These are phyloP conservation scores for Diabrotica undecimpunctata DNA, from an alignment of 1,140 invertebrate genomes.

Conservation along the genomic window DNA sequence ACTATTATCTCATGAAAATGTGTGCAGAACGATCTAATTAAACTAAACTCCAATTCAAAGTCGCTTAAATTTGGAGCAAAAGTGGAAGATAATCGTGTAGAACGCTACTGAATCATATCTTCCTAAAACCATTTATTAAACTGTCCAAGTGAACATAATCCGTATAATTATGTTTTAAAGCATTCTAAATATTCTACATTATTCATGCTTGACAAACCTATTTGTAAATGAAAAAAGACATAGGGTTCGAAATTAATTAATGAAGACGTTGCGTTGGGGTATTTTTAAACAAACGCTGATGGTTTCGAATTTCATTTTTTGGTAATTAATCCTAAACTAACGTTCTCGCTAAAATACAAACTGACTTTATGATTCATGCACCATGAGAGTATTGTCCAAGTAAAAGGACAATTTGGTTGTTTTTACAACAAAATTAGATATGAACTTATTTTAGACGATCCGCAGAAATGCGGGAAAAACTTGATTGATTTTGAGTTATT, in stretches of 20 bases:
- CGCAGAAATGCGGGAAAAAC: too few relatives aligned
- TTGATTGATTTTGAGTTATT: too few relatives aligned
- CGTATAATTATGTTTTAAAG: constrained; percentile 3
- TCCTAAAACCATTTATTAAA: neutral
- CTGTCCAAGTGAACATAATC: constrained; percentile 2
- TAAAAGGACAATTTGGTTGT: too few relatives aligned
- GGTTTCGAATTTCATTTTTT: constrained; percentile 1
- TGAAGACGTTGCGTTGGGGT: neutral
- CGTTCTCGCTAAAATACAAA: too few relatives aligned
- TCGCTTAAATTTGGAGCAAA: neutral
- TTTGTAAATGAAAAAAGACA: constrained; percentile 1
- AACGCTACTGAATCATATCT: constrained; percentile 1
- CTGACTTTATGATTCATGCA: too few relatives aligned
- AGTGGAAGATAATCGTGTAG: neutral
- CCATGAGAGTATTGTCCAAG: too few relatives aligned
- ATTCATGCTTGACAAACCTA: constrained; percentile 2
- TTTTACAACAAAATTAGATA: too few relatives aligned
- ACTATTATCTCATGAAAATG: too few relatives aligned
- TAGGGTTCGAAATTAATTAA: neutral
- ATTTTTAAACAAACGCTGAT: neutral
- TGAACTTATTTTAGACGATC: too few relatives aligned
- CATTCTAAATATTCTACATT: constrained; percentile 3
- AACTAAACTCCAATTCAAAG: neutral
- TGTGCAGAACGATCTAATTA: too few relatives aligned
- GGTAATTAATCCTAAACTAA: neutral